Base-by-base conservation (phyloP, 2,113 vertebrate species). In the Nettapus auritus region DNA sequence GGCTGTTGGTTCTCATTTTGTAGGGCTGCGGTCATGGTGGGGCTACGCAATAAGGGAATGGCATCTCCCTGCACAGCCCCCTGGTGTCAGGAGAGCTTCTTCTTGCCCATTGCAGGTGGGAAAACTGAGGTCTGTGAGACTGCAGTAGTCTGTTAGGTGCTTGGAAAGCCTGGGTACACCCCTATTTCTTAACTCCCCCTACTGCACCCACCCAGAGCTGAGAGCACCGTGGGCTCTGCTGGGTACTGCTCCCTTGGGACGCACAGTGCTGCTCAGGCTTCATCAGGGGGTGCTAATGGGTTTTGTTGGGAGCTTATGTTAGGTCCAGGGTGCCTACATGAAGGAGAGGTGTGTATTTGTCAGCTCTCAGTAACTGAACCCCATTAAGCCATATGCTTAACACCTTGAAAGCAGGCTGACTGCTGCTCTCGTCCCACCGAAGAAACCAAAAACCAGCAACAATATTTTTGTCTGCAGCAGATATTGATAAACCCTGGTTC, bases 1-100 rank as follows among this genome's bases (percentile, higher is more conserved):
- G 69, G 42, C 81, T 52, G 56, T 56, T 94, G 83, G 68, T 56
- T 62, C 77, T 94, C 52, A 13, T 88, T 94, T 88, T 60, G 56
- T 6, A 21, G 42, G 34, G 53, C 64, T 9, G 13, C 50, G 23
- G 48, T 76, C 25, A 20, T 0, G 0, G 44, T 44, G 26, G 31
- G 90, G 53, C 71, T 88, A 62, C 1, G 1, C 7, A 13, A 3
- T 46, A 52, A 63, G 36, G 64, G 26, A 80, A 63, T 56, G 8
- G 1, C 26, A 46, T 75, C 63, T 82, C 89, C 60, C 52, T 63
- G 46, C 12, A 11, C 71, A 76, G 44, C 16, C 17, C 34, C 55
- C 0, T 1, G 77, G 44, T 36, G 11, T 2, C 2, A 3, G 42
- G 23, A 77, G 15, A 75, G 56, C 31, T 34, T 55, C 33, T 5